These are phyloP conservation scores for Margarornis squamiger DNA, from an alignment of 2,797 vertebrate genomes.

Conservation along the genomic window DNA sequence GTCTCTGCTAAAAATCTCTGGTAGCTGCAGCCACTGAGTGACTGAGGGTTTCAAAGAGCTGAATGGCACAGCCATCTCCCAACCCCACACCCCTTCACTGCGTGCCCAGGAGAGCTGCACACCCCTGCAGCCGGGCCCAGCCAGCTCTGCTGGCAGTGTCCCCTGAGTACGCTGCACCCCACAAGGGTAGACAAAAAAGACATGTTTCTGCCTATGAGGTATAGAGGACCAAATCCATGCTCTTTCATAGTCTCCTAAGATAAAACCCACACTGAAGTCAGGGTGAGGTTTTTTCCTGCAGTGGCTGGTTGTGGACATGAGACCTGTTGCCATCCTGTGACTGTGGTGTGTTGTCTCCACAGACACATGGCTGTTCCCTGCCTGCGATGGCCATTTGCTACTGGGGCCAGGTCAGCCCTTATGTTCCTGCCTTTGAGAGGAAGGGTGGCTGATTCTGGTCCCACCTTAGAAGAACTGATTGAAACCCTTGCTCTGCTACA, in stretches of 20 bases:
- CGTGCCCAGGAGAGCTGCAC: background rate
- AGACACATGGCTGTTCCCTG: fast-evolving
- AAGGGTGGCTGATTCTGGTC: background rate
- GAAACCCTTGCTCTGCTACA: background rate
- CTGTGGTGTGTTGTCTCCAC: background rate
- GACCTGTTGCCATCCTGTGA: too few relatives aligned
- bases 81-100: fast-evolving
- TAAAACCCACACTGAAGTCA: background rate
- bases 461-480: background rate
- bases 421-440: background rate
- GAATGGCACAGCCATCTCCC: fast-evolving
- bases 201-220: background rate
- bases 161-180: background rate
- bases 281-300: background rate
- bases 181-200: background rate
- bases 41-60: background rate
- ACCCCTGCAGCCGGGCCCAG: fast-evolving
- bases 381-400: background rate
- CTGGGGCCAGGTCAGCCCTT: background rate
- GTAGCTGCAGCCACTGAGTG: background rate
- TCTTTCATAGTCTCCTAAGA: background rate
- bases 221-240: background rate
- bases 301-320: background rate
- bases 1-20: background rate
- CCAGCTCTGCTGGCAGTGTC: background rate